These are phyloP conservation scores for Acrossocheilus fasciatus DNA, from an alignment of 2,797 vertebrate species.

Conservation along the genomic window DNA sequence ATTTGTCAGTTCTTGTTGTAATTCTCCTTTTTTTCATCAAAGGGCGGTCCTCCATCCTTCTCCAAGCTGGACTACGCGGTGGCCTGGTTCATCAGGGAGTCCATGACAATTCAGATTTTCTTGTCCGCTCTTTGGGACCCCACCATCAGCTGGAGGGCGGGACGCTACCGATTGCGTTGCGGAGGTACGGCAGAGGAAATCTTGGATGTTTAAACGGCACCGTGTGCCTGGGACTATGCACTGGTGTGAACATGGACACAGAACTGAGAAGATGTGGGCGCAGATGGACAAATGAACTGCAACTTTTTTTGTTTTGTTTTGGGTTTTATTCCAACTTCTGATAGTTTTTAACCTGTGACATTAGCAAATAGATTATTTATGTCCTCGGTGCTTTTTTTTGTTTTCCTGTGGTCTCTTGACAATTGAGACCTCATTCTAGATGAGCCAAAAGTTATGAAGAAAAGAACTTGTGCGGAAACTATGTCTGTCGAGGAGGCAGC, in stretches of 20 bases:
- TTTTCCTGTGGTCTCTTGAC: conserved; percentile 58
- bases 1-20: neutral
- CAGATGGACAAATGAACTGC: conserved; percentile 69
- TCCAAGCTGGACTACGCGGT: conserved; percentile 98
- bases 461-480: conserved; percentile 3
- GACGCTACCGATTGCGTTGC: conserved; percentile 93
- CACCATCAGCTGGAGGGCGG: conserved; percentile 97
- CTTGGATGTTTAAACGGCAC: conserved; percentile 87
- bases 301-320: conserved; percentile 81
- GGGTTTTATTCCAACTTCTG: conserved; percentile 67
- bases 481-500: neutral
- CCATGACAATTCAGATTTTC: conserved; percentile 98
- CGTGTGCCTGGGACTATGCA: conserved; percentile 61
- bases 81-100: conserved; percentile 98
- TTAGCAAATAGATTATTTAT: conserved; percentile 82
- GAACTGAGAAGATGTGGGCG: conserved; percentile 70
- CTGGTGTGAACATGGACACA: conserved; percentile 30
- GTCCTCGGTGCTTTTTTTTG: conserved; percentile 79
- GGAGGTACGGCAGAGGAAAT: conserved; percentile 98
- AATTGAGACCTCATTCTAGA: conserved; percentile 28
- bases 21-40: neutral
- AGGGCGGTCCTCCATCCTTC: conserved; percentile 92
- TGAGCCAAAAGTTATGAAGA: conserved; percentile 44
- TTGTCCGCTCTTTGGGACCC: conserved; percentile 96
- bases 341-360: conserved; percentile 47